Evolutionary conservation across 2,797 vertebrate species (phyloP).

Genomic region (Morus bassanus): DNA sequence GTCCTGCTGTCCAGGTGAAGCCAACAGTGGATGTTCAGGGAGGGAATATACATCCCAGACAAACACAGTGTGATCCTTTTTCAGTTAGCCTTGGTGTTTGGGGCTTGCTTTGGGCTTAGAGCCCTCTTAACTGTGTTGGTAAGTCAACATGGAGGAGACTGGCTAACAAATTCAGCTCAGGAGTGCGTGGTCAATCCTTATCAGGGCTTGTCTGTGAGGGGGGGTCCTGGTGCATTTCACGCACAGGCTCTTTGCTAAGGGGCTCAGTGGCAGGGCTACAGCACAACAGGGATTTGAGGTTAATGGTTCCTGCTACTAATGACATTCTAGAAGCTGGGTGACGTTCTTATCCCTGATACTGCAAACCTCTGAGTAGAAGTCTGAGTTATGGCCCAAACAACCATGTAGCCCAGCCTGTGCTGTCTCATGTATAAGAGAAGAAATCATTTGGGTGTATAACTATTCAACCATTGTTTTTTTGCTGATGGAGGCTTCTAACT

Average conservation of each 20-base stretch:
- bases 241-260: neutral
- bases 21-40: neutral
- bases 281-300: neutral
- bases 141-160: neutral
- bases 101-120: neutral
- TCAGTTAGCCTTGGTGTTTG: neutral
- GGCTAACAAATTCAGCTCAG: neutral
- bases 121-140: neutral
- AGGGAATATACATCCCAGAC: neutral
- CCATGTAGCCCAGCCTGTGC: neutral
- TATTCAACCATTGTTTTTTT: neutral
- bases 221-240: neutral
- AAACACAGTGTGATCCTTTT: neutral
- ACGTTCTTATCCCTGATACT: neutral
- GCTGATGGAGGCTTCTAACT: neutral
- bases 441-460: neutral
- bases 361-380: neutral
- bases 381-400: neutral
- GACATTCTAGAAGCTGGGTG: neutral
- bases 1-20: neutral
- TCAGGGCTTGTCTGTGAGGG: neutral
- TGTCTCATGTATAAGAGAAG: neutral
- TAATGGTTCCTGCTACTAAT: neutral
- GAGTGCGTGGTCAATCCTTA: neutral
- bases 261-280: neutral